These are phyloP conservation scores for Pluvianellus socialis DNA, from an alignment of 2,113 vertebrate genomes.

Conservation along the genomic window DNA sequence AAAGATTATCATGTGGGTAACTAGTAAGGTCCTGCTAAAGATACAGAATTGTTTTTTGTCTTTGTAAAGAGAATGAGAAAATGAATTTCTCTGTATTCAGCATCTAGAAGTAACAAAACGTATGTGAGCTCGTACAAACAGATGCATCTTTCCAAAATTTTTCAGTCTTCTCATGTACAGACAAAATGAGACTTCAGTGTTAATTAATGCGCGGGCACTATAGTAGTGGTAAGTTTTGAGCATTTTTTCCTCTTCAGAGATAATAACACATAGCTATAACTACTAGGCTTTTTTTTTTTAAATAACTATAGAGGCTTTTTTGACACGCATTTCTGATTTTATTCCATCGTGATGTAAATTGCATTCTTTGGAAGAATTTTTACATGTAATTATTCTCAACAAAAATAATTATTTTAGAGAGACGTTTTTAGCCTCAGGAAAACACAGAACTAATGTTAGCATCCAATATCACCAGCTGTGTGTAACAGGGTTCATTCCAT, in stretches of 20 bases:
- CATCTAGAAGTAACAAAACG: background rate
- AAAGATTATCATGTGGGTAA: conserved; percentile 92
- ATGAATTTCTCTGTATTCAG: background rate
- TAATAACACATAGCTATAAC: background rate
- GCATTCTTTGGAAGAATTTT: background rate
- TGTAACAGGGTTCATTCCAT: background rate
- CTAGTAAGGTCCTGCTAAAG: background rate
- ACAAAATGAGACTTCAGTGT: background rate
- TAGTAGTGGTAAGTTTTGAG: background rate
- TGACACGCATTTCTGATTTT: background rate
- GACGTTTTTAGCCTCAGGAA: background rate
- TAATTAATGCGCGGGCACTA: background rate
- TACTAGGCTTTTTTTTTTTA: background rate
- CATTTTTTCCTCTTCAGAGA: background rate
- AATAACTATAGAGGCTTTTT: background rate
- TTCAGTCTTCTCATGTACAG: background rate
- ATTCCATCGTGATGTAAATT: background rate
- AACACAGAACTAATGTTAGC: background rate
- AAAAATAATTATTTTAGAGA: background rate
- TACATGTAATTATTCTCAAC: background rate
- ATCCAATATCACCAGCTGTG: background rate
- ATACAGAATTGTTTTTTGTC: background rate
- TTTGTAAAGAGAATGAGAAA: background rate
- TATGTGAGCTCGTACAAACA: fast-evolving
- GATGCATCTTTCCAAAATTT: background rate